Evolutionary conservation across 2,888 invertebrate genomes (phyloP).

Genomic region (Ectobius pallidus): DNA sequence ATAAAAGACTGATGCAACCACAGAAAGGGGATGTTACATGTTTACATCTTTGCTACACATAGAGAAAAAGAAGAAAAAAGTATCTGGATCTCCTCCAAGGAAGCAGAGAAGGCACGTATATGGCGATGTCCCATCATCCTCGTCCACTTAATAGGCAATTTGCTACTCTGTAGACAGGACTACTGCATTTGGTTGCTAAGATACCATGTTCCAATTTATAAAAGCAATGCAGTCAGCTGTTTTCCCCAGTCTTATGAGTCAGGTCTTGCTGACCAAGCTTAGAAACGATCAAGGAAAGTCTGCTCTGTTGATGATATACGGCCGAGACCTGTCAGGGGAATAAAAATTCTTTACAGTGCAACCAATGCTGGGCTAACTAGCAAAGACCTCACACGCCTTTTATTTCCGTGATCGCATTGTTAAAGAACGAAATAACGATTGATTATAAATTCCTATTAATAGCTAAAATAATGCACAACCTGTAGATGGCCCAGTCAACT

Average conservation of each 20-base stretch:
- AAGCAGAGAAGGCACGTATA: conserved; percentile 2
- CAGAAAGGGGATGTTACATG: neutral
- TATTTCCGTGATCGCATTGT: too few species aligned
- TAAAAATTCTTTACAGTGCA: neutral
- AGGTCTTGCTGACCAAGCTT: neutral
- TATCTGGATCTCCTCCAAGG: conserved; percentile 21
- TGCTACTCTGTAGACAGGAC: neutral
- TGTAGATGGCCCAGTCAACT: too few species aligned
- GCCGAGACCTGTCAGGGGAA: neutral
- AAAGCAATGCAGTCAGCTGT: neutral
- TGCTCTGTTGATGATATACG: neutral
- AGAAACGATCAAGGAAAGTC: neutral
- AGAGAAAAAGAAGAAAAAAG: neutral
- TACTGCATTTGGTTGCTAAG: neutral
- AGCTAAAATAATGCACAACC: too few species aligned
- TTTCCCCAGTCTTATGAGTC: neutral
- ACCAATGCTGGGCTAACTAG: too few species aligned
- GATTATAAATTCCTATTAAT: too few species aligned
- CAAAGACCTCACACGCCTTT: too few species aligned
- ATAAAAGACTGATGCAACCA: too few species aligned
- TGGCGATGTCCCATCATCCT: conserved; percentile 8
- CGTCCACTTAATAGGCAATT: conserved; percentile 29
- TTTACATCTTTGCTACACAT: conserved; percentile 7
- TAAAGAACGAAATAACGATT: too few species aligned
- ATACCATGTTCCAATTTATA: neutral